Evolutionary conservation across 2,797 vertebrate species (phyloP), one percentile per base, ranked within the genome.

Genomic region (Capromys pilorides): DNA sequence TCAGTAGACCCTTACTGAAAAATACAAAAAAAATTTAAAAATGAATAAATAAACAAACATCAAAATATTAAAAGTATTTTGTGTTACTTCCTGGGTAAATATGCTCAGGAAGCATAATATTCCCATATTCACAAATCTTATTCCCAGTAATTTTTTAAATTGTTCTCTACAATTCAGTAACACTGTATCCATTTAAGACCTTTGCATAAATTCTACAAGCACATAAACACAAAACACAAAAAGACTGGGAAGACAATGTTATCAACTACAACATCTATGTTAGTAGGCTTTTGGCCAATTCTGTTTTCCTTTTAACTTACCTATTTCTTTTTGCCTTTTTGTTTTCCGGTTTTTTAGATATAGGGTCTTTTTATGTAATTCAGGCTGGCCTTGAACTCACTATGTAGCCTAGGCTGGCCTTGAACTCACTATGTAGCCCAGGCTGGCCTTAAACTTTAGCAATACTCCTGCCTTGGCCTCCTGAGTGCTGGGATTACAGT

Each of bases 251-350:
- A 93, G 71, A 85, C 3, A 88, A 1, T 81, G 77, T 90, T 73
- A 91, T 82, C 66, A 89, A 75, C 36, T 69, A 36, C 28, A 77
- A 80, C 51, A 86, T 54, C 45, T 89, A 71, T 3, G 28, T 18
- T 79, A 92, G 13, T 51, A 92, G 14, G 19, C 51, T 92, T 93
- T 45, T 83, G 13, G 8, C 51, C 83, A 88, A 83, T 49, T 45
- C 59, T 81, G 78, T 81, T 93, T 83, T 95, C 49, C 88, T 94
- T 90, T 95, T 87, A 82, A 39, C 31, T 78, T 22, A 80, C 33
- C 84, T 89, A 59, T 73, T 93, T 36, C 26, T 61, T 69, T n/a
- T 18, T 67, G 7, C 6, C n/a, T 18, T 67, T 33, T 67, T 64
- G 12, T 16, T n/a, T 69, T 7, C 19, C n/a, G 14, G 66, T 18